phyloP scores from a whole-genome alignment of 2,113 vertebrate species.

The Amazona guildingii region DNA sequence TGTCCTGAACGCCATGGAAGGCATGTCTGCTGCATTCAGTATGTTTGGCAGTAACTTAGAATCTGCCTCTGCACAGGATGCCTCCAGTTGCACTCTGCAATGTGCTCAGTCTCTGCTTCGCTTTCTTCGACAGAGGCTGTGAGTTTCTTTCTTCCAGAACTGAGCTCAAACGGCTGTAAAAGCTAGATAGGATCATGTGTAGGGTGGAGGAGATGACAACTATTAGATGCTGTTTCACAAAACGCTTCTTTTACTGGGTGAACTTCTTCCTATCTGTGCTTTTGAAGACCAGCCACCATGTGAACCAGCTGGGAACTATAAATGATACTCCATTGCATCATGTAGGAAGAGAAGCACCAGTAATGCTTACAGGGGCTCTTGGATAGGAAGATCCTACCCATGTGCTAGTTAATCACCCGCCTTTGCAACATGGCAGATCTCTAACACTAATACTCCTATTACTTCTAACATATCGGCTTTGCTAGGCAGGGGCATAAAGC shows the following conservation, averaged over 20 bases:
- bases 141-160: background rate
- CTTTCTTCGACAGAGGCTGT: background rate
- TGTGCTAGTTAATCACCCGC: background rate
- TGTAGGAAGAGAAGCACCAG: background rate
- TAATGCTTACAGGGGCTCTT: background rate
- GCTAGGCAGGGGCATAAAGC: background rate
- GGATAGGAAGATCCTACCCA: slow-evolving; percentile 3
- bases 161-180: background rate
- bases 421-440: background rate
- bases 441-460: background rate
- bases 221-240: background rate
- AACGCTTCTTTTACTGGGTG: background rate
- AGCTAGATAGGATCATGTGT: fast-evolving
- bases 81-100: background rate
- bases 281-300: background rate
- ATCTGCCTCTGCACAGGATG: background rate
- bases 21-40: fast-evolving
- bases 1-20: too few relatives aligned
- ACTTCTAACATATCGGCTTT: background rate
- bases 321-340: background rate
- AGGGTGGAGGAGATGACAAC: background rate
- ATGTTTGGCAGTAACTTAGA: background rate
- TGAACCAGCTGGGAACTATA: background rate
- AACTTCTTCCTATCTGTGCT: background rate
- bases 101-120: background rate